Base-by-base conservation (phyloP, 2,113 vertebrate species). In the Sardina pilchardus region DNA sequence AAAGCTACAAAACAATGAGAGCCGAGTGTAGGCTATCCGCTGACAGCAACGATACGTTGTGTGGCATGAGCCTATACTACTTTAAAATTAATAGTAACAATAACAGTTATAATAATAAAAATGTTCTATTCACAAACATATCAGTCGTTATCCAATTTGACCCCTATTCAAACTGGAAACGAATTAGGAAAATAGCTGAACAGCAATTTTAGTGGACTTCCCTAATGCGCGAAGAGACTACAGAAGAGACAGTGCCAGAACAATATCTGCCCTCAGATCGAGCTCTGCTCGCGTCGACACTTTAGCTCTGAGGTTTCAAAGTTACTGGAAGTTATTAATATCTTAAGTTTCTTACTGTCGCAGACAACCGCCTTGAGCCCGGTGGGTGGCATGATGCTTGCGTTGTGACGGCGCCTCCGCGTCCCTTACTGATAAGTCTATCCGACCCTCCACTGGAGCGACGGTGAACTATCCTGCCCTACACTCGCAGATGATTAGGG, bases 281-380 rank as follows among this genome's bases (percentile, higher is more conserved):
- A 75, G 67, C 67, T 75, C 30, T 34, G 4, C n/a, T 75, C 14
- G 5, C 14, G 16, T 19, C 4, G 53, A 50, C 48, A 63, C 45
- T 63, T 36, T 45, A 21, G 44, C 10, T 36, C 21, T 82, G 5
- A 83, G 43, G 53, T 24, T 45, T 53, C 44, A 42, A 53, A 81
- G n/a, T 83, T 17, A 71, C 42, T 4, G 83, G 71, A 86, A 0
- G 1, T 9, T 84, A 47, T 21, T 0, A 48, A 53, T 17, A 2
- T 59, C 24, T 67, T 9, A 63, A 71, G 34, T 48, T 17, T 88
- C 96, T 96, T 95, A 97, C 97, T 98, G 89, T 97, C 97, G 91
- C 96, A 96, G 88, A 97, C 97, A 92, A 97, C 95, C 3, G 97
- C 96, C 92, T 98, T 98, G 39, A 98, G 92, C 87, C 97, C 97